Conservation (phyloP, 2,888 invertebrate genomes). For the Pyrgus malvae region DNA sequence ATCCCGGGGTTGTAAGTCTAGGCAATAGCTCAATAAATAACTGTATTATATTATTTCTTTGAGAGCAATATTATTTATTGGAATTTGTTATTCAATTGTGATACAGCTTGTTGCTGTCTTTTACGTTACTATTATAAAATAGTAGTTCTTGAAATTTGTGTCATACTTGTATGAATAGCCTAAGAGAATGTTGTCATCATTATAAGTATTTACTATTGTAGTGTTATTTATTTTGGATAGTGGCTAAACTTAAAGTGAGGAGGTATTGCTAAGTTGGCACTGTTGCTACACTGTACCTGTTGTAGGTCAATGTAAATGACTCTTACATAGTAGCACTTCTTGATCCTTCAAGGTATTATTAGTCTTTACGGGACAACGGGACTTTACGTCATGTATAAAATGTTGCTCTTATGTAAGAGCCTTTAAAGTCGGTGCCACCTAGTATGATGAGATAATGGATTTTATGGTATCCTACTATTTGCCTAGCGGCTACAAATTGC, state of each 20-base stretch:
- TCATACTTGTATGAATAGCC: slow-evolving; percentile 50
- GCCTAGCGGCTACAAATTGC: too few species aligned
- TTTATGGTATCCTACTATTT: too few species aligned
- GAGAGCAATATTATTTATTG: slow-evolving; percentile 64
- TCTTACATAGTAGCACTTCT: too few species aligned
- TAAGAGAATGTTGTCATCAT: slow-evolving; percentile 67
- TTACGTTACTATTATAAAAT: slow-evolving; percentile 58
- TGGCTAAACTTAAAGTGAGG: neutral
- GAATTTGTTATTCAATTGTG: slow-evolving; percentile 62
- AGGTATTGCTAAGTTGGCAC: neutral
- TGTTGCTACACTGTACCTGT: neutral
- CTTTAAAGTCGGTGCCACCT: too few species aligned
- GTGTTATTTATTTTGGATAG: slow-evolving; percentile 56
- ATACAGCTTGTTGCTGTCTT: slow-evolving; percentile 70
- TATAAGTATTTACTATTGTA: slow-evolving; percentile 47
- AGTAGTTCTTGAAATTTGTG: slow-evolving; percentile 60
- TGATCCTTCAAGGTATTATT: too few species aligned
- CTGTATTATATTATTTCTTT: slow-evolving; percentile 56
- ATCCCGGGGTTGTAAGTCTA: slow-evolving; percentile 78
- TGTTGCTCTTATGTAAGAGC: too few species aligned
- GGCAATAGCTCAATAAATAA: slow-evolving; percentile 70
- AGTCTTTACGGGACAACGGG: too few species aligned
- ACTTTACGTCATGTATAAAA: too few species aligned
- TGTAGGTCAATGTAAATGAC: too few species aligned
- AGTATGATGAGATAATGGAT: too few species aligned